These are phyloP conservation scores for Falco naumanni DNA, from an alignment of 2,797 vertebrate genomes.

Conservation along the genomic window DNA sequence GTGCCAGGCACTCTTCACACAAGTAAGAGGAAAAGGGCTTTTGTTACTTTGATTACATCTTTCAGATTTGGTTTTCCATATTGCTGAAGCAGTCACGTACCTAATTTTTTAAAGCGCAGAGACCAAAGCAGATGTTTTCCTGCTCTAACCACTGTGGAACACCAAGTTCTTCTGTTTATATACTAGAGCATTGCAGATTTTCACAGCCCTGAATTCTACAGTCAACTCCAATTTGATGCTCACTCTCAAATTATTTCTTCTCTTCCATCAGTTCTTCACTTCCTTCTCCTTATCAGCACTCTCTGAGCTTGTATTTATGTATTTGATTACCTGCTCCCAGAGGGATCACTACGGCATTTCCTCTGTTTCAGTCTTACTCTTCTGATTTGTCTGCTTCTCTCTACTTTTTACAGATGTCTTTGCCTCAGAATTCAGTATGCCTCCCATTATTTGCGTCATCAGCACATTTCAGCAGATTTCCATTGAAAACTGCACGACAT, in stretches of 20 bases:
- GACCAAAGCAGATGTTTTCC: not conserved
- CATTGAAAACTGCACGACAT: not conserved
- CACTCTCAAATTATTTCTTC: not conserved
- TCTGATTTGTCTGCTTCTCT: not conserved
- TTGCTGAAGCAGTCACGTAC: not conserved
- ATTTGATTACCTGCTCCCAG: slow-evolving; percentile 13
- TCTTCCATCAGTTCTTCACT: not conserved
- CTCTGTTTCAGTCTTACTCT: not conserved
- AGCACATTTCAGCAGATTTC: not conserved
- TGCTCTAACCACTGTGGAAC: not conserved
- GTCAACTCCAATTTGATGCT: not conserved
- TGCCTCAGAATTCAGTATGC: not conserved
- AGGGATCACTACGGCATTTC: not conserved
- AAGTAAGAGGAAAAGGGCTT: not conserved
- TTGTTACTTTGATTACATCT: not conserved
- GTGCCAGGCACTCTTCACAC: not conserved
- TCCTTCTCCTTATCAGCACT: not conserved
- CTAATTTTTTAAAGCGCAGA: not conserved
- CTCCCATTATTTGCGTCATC: not conserved
- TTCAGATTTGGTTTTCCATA: not conserved
- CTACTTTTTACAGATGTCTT: not conserved
- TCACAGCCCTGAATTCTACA: not conserved
- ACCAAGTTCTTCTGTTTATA: not conserved
- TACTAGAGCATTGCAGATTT: not conserved
- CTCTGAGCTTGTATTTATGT: not conserved